These are phyloP conservation scores for Shargacucullia verbasci DNA, from an alignment of 2,888 invertebrate species.

Conservation along the genomic window DNA sequence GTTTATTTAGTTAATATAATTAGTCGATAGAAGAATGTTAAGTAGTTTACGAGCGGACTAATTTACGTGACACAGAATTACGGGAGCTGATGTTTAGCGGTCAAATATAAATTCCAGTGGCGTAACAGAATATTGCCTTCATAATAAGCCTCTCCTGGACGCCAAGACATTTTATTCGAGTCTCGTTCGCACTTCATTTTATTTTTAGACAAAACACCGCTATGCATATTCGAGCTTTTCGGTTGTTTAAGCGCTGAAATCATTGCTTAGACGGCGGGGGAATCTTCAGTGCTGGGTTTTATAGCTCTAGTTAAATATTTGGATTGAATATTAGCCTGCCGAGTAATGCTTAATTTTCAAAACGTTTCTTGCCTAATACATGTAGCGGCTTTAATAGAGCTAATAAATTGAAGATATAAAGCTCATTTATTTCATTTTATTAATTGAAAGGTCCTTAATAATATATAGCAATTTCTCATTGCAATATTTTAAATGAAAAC, in stretches of 20 bases:
- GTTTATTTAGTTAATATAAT: slow-evolving; percentile 55
- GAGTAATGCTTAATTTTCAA: slow-evolving; percentile 2
- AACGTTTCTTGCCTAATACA: not conserved
- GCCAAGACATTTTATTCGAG: slow-evolving; percentile 70
- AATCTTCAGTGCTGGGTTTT: slow-evolving; percentile 42
- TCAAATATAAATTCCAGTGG: slow-evolving; percentile 76
- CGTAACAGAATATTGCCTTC: slow-evolving; percentile 79
- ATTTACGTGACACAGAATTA: slow-evolving; percentile 63
- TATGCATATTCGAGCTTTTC: slow-evolving; percentile 68
- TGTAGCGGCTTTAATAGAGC: not conserved
- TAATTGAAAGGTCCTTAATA: not conserved
- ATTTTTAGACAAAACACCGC: slow-evolving; percentile 76
- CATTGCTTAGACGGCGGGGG: slow-evolving; percentile 54
- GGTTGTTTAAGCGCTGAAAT: slow-evolving; percentile 61
- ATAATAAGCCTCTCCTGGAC: slow-evolving; percentile 75
- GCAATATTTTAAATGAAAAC: no score
- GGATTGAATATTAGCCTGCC: slow-evolving; percentile 17
- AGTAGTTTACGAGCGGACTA: slow-evolving; percentile 57
- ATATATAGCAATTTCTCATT: not conserved
- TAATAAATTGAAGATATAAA: slow-evolving; percentile 3
- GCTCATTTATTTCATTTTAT: no score
- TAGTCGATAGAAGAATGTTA: slow-evolving; percentile 58
- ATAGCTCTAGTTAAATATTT: slow-evolving; percentile 33
- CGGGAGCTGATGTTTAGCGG: slow-evolving; percentile 59
- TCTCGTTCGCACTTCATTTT: slow-evolving; percentile 75